Evolutionary conservation across 1,140 invertebrate species (phyloP), one percentile per base, ranked within the genome.

Genomic region (Tetragonula clypearis): DNA sequence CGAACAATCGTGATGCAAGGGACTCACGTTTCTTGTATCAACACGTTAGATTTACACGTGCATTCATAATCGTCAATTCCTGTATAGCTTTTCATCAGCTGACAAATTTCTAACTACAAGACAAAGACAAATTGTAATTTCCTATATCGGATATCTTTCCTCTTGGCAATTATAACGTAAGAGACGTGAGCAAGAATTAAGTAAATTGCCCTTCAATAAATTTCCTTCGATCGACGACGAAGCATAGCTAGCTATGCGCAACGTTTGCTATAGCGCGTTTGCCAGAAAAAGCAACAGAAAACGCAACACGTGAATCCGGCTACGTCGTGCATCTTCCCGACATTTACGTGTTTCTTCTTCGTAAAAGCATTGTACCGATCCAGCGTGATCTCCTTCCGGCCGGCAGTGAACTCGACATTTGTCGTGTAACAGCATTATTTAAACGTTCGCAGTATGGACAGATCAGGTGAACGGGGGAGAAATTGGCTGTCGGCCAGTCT

Each of bases 401-500:
- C 9, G n/a, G 21, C 26, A 35, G 11, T 15, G 74, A 35, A 82
- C 41, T 58, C 55, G 56, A 75, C 82, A 81, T 82, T 82, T 71
- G 35, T 76, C 76, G 49, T 15, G 76, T 62, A 84, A 86, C 55
- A 69, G 41, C 55, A 41, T 71, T 76, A 77, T 84, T 87, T 81
- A 80, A 85, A 82, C 60, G 84, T 89, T 76, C 58, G 74, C 35
- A 21, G 53, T 49, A 41, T 21, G 55, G 82, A 78, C 76, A 41
- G 76, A 88, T 82, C 85, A n/a, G 65, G n/a, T 62, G 66, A 88
- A 56, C 58, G 56, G 41, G 23, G 41, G 41, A 8, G 41, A 8
- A 72, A 88, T 86, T 90, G 88, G 87, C 84, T 41, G 53, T 21
- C 72, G 30, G 87, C 87, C 88, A 90, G 65, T 68, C 53, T 26